Evolutionary conservation across 2,888 invertebrate species (phyloP), one percentile per base, ranked within the genome.

Genomic region (Coenonympha arcania): DNA sequence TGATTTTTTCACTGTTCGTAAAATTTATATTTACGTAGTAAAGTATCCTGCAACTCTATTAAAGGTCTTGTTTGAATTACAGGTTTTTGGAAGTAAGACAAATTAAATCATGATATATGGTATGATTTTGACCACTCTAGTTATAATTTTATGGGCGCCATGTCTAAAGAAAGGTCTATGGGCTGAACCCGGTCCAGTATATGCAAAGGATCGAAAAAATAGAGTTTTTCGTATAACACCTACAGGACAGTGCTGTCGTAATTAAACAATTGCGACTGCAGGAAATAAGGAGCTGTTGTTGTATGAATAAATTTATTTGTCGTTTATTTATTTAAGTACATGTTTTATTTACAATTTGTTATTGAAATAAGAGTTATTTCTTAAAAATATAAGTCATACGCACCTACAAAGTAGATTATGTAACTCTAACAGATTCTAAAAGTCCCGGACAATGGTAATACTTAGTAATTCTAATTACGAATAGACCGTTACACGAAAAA

Each of bases 171-270:
- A 59, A 53, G 77, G 72, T 3, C 4, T 70, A 9, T 77, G 69
- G 61, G 55, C 69, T 0, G 33, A 54, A 2, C 65, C 65, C 0
- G 69, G 68, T 0, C 69, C 71, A 0, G 73, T 78, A 6, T 77
- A 65, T 55, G 79, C 77, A 1, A 71, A 63, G 42, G 79, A 79
- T 44, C 65, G 79, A 24, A 70, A 65, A 42, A 76, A 78, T 52
- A 61, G 79, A 4, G 41, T 75, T 4, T 79, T 68, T 48, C 58
- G 59, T 20, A 71, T 79, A 20, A 73, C 70, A 0, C 66, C 79
- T 0, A 72, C 76, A 0, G 68, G 71, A 11, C 55, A 63, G 19
- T 79, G 79, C 54, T 77, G 78, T 56, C 63, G 62, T 13, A 56
- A 48, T 26, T 55, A 52, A n/a, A 15, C 5, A 13, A 19, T n/a